These are phyloP conservation scores for Phyllotis vaccarum DNA, from an alignment of 2,797 vertebrate genomes.

Conservation along the genomic window DNA sequence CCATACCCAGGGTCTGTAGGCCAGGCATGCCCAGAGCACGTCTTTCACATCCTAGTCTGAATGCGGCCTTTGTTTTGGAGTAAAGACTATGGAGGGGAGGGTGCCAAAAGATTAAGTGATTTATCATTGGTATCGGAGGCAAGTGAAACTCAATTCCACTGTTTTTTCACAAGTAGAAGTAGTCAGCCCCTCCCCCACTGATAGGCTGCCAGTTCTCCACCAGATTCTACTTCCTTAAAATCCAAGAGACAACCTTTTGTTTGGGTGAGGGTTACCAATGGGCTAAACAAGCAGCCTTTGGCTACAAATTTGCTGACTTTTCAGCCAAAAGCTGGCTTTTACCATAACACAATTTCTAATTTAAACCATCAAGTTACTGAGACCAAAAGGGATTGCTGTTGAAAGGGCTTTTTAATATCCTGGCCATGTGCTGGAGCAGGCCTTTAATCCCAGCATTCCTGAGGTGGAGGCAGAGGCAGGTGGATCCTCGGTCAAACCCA, in stretches of 20 bases:
- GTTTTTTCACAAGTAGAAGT: slow-evolving; percentile 48
- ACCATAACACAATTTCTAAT: neutral
- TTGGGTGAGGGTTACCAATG: neutral
- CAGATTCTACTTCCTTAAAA: slow-evolving; percentile 34
- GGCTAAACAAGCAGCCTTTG: slow-evolving; percentile 15
- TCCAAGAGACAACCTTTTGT: neutral
- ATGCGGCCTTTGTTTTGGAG: slow-evolving; percentile 62
- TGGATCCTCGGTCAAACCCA: neutral
- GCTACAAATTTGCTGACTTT: slow-evolving; percentile 32
- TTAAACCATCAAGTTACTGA: slow-evolving; percentile 35
- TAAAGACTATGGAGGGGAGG: neutral
- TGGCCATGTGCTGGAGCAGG: neutral
- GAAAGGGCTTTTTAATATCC: slow-evolving; percentile 12
- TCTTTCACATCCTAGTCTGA: slow-evolving; percentile 17
- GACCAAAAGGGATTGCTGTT: neutral
- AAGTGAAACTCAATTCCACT: slow-evolving; percentile 48
- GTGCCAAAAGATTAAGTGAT: slow-evolving; percentile 65
- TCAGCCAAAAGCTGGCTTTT: slow-evolving; percentile 9
- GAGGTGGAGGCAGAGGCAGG: neutral
- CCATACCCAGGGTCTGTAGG: neutral
- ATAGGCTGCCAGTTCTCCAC: neutral
- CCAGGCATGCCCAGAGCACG: neutral
- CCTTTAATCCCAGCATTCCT: neutral
- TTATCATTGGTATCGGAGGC: slow-evolving; percentile 42
- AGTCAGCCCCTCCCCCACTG: neutral